phyloP scores from a whole-genome alignment of 2,113 vertebrate genomes.

The Lycocorax pyrrhopterus region DNA sequence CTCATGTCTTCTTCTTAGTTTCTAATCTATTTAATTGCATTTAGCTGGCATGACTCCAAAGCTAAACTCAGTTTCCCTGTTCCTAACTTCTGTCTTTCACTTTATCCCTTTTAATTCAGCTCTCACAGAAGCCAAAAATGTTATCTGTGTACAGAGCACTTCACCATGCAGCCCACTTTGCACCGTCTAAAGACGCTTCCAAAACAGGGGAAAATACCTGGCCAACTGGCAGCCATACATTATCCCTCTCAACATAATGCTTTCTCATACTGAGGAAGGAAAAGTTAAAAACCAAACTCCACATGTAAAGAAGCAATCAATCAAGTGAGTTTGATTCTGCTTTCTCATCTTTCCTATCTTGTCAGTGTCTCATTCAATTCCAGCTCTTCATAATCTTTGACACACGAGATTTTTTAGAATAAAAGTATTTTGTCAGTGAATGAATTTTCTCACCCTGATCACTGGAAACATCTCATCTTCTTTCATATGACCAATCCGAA shows the following conservation, averaged over 20 bases:
- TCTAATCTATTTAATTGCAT: slow-evolving; percentile 30
- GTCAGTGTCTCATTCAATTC: neutral
- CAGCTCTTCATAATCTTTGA: neutral
- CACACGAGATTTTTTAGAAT: accelerated
- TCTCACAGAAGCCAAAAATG: neutral
- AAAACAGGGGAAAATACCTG: neutral
- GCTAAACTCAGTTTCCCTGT: neutral
- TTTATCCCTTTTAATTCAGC: slow-evolving; percentile 21
- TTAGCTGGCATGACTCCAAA: slow-evolving; percentile 6
- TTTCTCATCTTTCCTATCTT: neutral
- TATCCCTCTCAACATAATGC: neutral
- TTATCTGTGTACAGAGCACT: neutral
- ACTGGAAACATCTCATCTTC: neutral
- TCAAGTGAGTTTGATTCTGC: neutral
- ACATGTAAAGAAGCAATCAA: neutral
- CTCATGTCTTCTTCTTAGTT: neutral
- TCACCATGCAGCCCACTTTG: neutral
- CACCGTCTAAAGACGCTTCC: neutral
- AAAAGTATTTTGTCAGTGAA: neutral
- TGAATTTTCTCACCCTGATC: neutral
- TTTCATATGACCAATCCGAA: neutral
- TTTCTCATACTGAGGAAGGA: neutral
- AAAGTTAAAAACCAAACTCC: neutral
- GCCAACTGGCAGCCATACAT: neutral
- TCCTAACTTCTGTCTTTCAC: neutral